Conservation (phyloP, 2,888 invertebrate species). For the Anorthoa munda region DNA sequence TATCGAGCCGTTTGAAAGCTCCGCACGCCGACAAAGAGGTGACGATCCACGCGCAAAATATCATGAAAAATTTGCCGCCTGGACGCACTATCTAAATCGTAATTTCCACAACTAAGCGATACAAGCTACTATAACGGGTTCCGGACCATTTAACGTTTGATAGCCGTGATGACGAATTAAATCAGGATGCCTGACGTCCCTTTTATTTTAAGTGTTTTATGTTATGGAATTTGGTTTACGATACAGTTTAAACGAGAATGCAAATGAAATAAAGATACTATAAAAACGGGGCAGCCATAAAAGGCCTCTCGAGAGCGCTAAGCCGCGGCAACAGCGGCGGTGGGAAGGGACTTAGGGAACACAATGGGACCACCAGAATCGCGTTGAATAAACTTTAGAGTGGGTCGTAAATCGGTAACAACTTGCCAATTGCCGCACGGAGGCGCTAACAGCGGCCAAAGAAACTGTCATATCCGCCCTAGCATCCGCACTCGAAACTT, state of each 20-base stretch:
- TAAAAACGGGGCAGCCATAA: conserved; percentile 83
- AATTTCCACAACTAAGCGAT: conserved; percentile 47
- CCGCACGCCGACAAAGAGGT: conserved; percentile 87
- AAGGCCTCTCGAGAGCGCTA: conserved; percentile 81
- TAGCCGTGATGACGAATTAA: conserved; percentile 62
- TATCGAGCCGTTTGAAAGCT: conserved; percentile 84
- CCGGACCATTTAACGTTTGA: conserved; percentile 47
- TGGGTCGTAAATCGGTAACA: conserved; percentile 89
- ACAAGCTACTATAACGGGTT: conserved; percentile 29
- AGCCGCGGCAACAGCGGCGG: conserved; percentile 76
- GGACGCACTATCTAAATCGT: conserved; percentile 64
- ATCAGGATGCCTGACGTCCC: conserved; percentile 67
- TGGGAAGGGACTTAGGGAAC: conserved; percentile 79
- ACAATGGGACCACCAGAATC: conserved; percentile 90
- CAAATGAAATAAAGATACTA: conserved; percentile 84
- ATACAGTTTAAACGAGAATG: conserved; percentile 79
- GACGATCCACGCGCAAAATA: conserved; percentile 83
- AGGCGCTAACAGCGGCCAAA: conserved; percentile 87
- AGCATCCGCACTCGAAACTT: conserved; percentile 89
- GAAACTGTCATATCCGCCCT: conserved; percentile 87
- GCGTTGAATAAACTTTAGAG: conserved; percentile 88
- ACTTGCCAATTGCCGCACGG: conserved; percentile 89
- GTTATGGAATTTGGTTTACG: conserved; percentile 75
- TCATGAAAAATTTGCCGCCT: conserved; percentile 72
- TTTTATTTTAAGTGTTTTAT: conserved; percentile 72